Evolutionary conservation across 2,797 vertebrate genomes (phyloP), one percentile per base, ranked within the genome.

Genomic region (Neosilurus hyrtlii): DNA sequence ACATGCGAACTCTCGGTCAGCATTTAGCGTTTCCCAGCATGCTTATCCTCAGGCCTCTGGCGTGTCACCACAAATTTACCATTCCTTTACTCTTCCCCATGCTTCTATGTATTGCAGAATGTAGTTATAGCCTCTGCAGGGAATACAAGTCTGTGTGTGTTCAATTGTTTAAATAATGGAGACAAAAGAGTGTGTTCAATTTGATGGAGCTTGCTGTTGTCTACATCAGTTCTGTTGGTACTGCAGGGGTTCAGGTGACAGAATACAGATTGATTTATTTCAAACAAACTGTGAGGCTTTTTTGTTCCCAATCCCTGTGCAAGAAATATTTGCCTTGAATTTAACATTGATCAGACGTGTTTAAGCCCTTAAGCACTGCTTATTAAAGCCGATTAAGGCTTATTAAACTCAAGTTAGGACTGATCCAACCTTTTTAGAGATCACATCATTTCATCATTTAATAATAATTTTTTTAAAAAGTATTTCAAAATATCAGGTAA

Each of bases 1-100:
- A 84, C 83, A 66, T 63, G 79, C 71, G 83, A 65, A 74, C 82
- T 62, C 87, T 84, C 51, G 86, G 88, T 92, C 89, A 92, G 91
- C 90, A 83, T 81, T 90, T 89, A 59, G 87, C 90, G 84, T 91
- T 89, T 82, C 84, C 84, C 82, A 87, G 87, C 85, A 86, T 84
- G 37, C 54, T 75, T 86, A 79, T 86, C 86, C 78, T 77, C 20
- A 75, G 66, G 80, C 87, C 89, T 82, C 85, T 74, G 59, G 82
- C 59, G 79, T 61, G 86, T 91, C 91, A 92, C 83, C 86, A 82
- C 81, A 85, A 84, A 84, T 85, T 81, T 71, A 35, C 80, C 43
- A 77, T 84, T 72, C 30, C 74, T 88, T 87, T 81, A 84, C 65
- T 85, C 77, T 77, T 81, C 79, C 76, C 86, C 59, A 81, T 67